Base-by-base conservation (phyloP, 1,140 invertebrate species). In the Medauroidea extradentata region DNA sequence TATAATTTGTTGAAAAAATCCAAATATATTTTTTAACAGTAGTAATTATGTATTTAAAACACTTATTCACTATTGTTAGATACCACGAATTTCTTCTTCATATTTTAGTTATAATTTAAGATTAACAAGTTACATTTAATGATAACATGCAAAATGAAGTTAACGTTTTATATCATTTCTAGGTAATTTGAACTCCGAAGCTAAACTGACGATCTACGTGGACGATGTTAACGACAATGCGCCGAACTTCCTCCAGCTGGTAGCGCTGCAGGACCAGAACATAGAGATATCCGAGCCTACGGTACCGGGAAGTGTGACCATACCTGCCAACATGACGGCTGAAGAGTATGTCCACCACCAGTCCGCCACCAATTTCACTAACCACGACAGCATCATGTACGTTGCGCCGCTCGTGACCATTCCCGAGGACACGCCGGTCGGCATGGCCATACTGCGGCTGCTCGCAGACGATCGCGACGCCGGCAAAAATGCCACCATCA, bases 201-300 rank as follows among this genome's bases (percentile, higher is more conserved):
- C 85, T 0, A 81, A 83, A 61, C 66, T 96, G 3, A 85, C 76
- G 0, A 83, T 96, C 49, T 78, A 75, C 1, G 75, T 95, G 13
- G 75, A 83, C 5, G 93, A 96, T 74, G 83, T 86, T 59, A 96
- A 96, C 69, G 93, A 96, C 71, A 93, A 94, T 75, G 64, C 79
- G 0, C 93, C 93, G 0, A 78, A 80, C 48, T 87, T 85, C 61
- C 80, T 79, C 58, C 83, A 86, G 64, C 83, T 88, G 67, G 79
- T 83, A 18, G 80, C 88, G 41, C 82, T 83, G 2, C 75, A 84
- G 8, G 81, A 84, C 54, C 81, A 85, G 66, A 84, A 80, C 1
- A 75, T 87, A 41, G 83, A 83, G 39, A 80, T 88, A n/a, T 68
- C 83, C 4, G 55, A 61, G 18, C n/a, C 53, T 43, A 1, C 53